phyloP scores from a whole-genome alignment of 2,888 invertebrate genomes.

The Eupithecia subumbrata region DNA sequence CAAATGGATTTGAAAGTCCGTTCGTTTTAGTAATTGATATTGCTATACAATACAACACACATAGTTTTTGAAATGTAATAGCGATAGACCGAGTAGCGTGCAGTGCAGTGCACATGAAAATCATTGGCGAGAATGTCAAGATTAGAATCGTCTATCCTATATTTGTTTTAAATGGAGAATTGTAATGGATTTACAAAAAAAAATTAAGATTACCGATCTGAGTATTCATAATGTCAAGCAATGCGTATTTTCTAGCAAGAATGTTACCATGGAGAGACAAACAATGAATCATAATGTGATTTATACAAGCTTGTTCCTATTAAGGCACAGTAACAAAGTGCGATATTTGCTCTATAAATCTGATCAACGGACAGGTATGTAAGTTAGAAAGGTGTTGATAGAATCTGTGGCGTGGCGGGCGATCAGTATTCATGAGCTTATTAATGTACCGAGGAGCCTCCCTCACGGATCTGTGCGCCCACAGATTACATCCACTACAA shows the following conservation, averaged over 20 bases:
- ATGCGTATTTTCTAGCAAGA: neutral
- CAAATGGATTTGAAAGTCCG: neutral
- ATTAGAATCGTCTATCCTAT: too few relatives aligned
- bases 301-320: constrained; percentile 19
- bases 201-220: neutral
- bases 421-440: constrained; percentile 78
- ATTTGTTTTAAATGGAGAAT: neutral
- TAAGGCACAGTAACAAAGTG: constrained; percentile 29
- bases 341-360: constrained; percentile 32
- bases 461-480: constrained; percentile 54
- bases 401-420: constrained; percentile 49
- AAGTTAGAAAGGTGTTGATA: constrained; percentile 46
- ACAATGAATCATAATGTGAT: constrained; percentile 27
- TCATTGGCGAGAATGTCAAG: neutral
- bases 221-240: neutral
- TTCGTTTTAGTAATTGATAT: neutral
- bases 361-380: constrained; percentile 34
- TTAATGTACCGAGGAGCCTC: constrained; percentile 67
- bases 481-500: constrained; percentile 64
- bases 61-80: neutral
- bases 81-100: neutral
- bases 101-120: neutral
- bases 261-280: neutral
- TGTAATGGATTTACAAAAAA: neutral
- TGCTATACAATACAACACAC: neutral